A percentile compares a stretch with the other conserved stretches of the same genome.
Conservation (phyloP, 1,140 invertebrate genomes). For the Drosophila equinoxialis region DNA sequence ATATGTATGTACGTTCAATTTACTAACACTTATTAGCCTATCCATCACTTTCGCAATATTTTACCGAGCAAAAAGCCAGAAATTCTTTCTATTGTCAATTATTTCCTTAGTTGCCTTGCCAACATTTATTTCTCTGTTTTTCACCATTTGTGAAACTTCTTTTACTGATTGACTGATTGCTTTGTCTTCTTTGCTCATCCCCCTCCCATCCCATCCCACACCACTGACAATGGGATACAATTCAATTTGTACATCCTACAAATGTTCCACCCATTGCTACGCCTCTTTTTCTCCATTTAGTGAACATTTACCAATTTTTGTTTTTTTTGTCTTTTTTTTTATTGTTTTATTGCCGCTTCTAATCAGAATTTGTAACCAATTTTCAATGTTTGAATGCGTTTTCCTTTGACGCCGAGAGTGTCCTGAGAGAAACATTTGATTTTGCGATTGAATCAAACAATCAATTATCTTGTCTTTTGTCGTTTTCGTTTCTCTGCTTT, state of each 20-base stretch:
- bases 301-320: slow-evolving; percentile 33
- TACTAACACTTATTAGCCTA: slow-evolving; percentile 31
- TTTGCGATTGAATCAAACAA: slow-evolving; percentile 80
- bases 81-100: slow-evolving; percentile 30
- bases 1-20: background rate
- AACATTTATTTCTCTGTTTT: slow-evolving; percentile 38
- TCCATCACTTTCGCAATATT: slow-evolving; percentile 51
- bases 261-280: slow-evolving; percentile 61
- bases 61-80: background rate
- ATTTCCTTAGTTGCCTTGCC: slow-evolving; percentile 32
- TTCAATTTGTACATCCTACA: slow-evolving; percentile 71
- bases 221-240: slow-evolving; percentile 56
- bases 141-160: slow-evolving; percentile 56
- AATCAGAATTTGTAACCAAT: slow-evolving; percentile 81
- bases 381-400: slow-evolving; percentile 68
- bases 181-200: slow-evolving; percentile 64
- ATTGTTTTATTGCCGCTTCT: slow-evolving; percentile 63
- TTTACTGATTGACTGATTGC: slow-evolving; percentile 71
- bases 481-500: slow-evolving; percentile 22
- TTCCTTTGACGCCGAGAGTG: slow-evolving; percentile 75
- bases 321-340: slow-evolving; percentile 45
- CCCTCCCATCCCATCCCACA: background rate
- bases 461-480: slow-evolving; percentile 75
- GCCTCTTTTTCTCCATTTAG: slow-evolving; percentile 18
- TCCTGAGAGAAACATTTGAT: slow-evolving; percentile 66